phyloP scores from a whole-genome alignment of 2,113 vertebrate species.

The Pampusana beccarii region DNA sequence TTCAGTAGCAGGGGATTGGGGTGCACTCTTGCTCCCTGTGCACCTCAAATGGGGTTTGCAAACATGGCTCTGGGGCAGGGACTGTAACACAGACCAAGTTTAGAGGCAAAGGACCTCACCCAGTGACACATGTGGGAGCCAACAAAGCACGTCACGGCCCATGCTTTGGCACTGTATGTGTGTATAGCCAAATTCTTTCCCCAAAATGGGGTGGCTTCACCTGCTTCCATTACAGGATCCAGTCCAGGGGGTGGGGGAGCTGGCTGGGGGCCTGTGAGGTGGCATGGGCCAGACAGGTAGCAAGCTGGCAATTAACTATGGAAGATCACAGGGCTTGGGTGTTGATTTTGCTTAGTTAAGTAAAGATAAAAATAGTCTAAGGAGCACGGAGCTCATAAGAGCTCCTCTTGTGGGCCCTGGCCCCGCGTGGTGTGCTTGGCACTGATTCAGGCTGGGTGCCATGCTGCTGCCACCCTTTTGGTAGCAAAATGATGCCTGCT shows the following conservation, averaged over 20 bases:
- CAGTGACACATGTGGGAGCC: neutral
- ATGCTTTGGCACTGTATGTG: neutral
- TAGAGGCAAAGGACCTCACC: neutral
- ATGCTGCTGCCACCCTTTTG: neutral
- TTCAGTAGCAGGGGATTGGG: accelerated
- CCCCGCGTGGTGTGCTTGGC: accelerated
- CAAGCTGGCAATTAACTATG: neutral
- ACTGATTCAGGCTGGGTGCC: accelerated
- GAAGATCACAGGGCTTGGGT: neutral
- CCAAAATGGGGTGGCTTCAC: accelerated
- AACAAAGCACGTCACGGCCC: accelerated
- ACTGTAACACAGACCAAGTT: too few species aligned
- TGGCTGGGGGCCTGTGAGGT: accelerated
- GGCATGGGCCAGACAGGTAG: accelerated
- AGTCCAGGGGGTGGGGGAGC: neutral
- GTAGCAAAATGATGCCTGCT: neutral
- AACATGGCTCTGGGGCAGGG: too few species aligned
- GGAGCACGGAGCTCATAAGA: accelerated
- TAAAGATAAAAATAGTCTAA: neutral
- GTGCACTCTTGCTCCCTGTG: accelerated
- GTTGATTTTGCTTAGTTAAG: neutral
- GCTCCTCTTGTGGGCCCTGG: neutral
- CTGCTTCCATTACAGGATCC: neutral
- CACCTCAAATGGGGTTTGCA: neutral
- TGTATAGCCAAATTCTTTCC: neutral